Percentiles rank a stretch among this genome's conserved stretches.
Evolutionary conservation across 2,797 vertebrate species (phyloP).

Genomic region (Gymnothorax javanicus): DNA sequence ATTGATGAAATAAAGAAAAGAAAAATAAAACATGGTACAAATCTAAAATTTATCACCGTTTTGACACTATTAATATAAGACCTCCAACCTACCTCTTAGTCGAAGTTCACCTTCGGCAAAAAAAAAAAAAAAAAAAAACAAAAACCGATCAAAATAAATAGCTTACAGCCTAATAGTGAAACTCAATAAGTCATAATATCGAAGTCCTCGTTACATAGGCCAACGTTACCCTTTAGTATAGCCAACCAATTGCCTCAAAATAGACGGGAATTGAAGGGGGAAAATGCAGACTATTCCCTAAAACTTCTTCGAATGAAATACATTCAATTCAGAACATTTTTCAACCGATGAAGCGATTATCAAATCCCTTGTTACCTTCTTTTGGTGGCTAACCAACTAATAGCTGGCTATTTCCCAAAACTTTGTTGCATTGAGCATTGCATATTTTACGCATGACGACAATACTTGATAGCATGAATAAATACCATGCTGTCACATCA

Average conservation of each 20-base stretch:
- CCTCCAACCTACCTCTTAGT: too few species aligned
- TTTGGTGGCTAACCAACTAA: background rate
- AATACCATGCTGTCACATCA: background rate
- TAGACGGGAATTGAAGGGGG: background rate
- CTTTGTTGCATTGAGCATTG: constrained; percentile 7
- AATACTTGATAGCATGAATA: background rate
- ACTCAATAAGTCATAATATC: too few species aligned
- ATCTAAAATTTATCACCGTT: background rate
- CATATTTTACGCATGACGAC: constrained; percentile 7
- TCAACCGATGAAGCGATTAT: background rate
- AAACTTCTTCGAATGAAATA: background rate
- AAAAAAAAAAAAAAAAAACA: too few species aligned
- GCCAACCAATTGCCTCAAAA: too few species aligned
- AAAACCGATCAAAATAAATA: too few species aligned
- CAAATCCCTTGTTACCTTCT: background rate
- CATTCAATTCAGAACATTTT: background rate
- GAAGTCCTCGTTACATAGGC: too few species aligned
- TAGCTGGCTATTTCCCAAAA: background rate
- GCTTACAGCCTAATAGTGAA: too few species aligned
- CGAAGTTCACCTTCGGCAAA: background rate
- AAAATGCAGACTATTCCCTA: background rate
- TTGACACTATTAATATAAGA: background rate
- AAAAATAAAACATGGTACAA: background rate
- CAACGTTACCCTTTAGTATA: too few species aligned
- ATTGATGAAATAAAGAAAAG: background rate